Base-by-base conservation (phyloP, 2,888 invertebrate genomes). In the Pristionchus exspectatus region DNA sequence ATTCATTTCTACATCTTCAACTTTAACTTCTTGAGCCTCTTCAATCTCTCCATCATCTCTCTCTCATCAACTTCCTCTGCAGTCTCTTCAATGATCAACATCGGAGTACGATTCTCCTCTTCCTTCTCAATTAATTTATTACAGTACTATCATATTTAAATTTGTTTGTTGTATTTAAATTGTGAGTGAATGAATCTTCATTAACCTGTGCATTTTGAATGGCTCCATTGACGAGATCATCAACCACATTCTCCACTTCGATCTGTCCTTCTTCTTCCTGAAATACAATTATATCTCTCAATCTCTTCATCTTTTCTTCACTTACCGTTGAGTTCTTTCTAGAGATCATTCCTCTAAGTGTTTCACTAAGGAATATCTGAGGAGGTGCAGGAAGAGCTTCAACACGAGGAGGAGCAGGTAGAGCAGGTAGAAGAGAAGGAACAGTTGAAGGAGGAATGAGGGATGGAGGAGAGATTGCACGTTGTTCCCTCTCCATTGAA, bases 351-450 rank as follows among this genome's bases (percentile, higher is more conserved):
- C 63, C 85, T 81, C 54, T 81, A n/a, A 85, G 84, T 24, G 84
- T 85, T 18, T 85, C 59, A 56, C n/a, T 27, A 18, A 33, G 56
- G 84, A 59, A 85, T 59, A 85, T 85, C 59, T 56, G 21, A 24
- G 84, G 84, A 66, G 87, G 87, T 4, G 69, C 87, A 44, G 87
- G 66, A n/a, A 87, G 87, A 12, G 87, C 87, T 30, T 87, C 87
- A 2, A 91, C n/a, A 83, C 90, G 44, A 85, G 89, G 69, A 89
- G 89, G 86, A 90, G 90, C 5, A 74, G 72, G 54, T 56, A 38
- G 5, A 87, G 84, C 21, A 90, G 84, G 59, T 66, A 66, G n/a
- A 77, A n/a, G 24, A 89, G 90, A 5, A 90, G 63, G n/a, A n/a
- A n/a, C n/a, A n/a, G n/a, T n/a, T n/a, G n/a, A n/a, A 56, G 89